phyloP scores from a whole-genome alignment of 2,113 vertebrate species.

The Promerops cafer region DNA sequence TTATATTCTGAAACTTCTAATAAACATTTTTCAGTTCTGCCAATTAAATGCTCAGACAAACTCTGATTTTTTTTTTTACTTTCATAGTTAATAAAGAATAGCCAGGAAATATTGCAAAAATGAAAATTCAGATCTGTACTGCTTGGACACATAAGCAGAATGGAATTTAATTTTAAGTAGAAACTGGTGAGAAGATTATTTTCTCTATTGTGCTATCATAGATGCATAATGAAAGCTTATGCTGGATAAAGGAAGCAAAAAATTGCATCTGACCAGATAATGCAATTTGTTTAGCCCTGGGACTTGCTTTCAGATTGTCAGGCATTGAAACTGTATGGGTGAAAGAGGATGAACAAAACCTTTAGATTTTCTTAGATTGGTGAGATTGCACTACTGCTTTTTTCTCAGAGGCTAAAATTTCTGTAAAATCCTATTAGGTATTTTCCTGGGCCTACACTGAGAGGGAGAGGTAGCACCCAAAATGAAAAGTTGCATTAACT shows the following conservation, averaged over 20 bases:
- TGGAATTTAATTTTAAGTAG: not conserved
- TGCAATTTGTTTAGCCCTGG: not conserved
- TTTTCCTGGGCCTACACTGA: not conserved
- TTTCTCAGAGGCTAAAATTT: not conserved
- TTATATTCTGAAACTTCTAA: not conserved
- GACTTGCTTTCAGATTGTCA: not conserved
- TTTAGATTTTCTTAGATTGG: not conserved
- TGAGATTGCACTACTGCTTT: not conserved
- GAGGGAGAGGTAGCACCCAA: not conserved
- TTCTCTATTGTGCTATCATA: not conserved
- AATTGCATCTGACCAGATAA: not conserved
- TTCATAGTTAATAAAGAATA: not conserved
- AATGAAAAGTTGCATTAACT: not conserved
- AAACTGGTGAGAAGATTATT: not conserved
- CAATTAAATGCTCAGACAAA: not conserved
- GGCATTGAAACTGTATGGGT: not conserved
- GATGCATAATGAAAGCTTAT: not conserved
- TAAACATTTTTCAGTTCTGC: not conserved
- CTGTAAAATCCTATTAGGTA: fast-evolving
- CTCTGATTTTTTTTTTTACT: not conserved
- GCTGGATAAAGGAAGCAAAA: not conserved
- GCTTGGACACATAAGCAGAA: not conserved
- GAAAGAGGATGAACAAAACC: not conserved
- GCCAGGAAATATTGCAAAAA: not conserved
- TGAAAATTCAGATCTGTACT: not conserved